A percentile compares a stretch with the other conserved stretches of the same genome.
Evolutionary conservation across 2,797 vertebrate species (phyloP).

Genomic region (Pangasius mekongensis): DNA sequence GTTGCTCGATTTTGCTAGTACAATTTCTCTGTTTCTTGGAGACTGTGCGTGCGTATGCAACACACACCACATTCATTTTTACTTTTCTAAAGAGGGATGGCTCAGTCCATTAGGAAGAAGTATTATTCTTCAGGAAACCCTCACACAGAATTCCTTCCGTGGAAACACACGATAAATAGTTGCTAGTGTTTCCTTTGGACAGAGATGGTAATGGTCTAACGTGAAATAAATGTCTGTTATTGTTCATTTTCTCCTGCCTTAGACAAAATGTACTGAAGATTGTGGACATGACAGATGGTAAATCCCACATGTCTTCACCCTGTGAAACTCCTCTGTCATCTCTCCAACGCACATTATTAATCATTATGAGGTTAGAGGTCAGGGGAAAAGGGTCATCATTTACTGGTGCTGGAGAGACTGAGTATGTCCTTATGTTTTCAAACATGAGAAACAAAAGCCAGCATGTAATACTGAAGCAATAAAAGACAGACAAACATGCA

Average conservation of each 20-base stretch:
- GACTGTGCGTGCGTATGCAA: conserved; percentile 50
- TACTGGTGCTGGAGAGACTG: neutral
- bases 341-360: conserved; percentile 18
- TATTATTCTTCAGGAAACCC: conserved; percentile 46
- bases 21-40: conserved; percentile 31
- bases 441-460: conserved; percentile 14
- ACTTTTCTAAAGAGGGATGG: conserved; percentile 43
- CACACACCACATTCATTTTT: conserved; percentile 45
- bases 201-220: conserved; percentile 48
- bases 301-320: conserved; percentile 16
- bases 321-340: conserved; percentile 6
- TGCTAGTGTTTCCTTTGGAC: conserved; percentile 57
- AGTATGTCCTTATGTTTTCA: neutral
- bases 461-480: neutral
- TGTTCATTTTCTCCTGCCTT: conserved; percentile 33
- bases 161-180: conserved; percentile 61
- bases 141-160: conserved; percentile 52
- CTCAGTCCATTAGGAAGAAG: conserved; percentile 55
- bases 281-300: conserved; percentile 23
- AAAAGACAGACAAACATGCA: neutral
- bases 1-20: neutral
- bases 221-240: conserved; percentile 49
- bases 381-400: neutral
- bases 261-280: conserved; percentile 25
- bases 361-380: conserved; percentile 14